Percentiles rank a stretch among this genome's conserved stretches.
These are phyloP conservation scores for Oophaga sylvatica DNA, from an alignment of 2,797 vertebrate genomes.

Conservation along the genomic window DNA sequence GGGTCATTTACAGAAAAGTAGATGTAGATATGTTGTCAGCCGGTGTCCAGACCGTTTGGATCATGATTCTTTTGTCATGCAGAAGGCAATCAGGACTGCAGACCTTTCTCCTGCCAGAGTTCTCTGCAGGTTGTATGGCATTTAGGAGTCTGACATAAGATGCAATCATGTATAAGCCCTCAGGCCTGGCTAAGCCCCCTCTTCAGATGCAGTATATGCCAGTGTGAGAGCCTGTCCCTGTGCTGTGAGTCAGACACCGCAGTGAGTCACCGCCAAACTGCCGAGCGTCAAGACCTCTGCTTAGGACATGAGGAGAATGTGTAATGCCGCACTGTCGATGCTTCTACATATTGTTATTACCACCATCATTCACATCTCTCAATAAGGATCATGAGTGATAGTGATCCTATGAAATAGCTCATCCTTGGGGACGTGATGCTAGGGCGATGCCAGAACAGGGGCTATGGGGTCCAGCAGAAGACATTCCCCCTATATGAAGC, in stretches of 20 bases:
- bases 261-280: constrained; percentile 28
- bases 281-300: constrained; percentile 20
- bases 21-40: background rate
- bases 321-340: background rate
- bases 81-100: background rate
- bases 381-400: too few species aligned
- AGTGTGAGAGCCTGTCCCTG: constrained; percentile 9
- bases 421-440: too few species aligned
- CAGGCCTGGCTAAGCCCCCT: background rate
- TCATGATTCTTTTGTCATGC: background rate
- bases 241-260: constrained; percentile 41
- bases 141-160: background rate
- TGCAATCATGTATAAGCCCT: background rate
- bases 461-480: too few species aligned
- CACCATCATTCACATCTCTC: background rate
- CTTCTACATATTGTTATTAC: background rate
- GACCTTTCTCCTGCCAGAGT: background rate
- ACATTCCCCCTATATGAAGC: too few species aligned
- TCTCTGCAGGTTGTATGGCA: background rate
- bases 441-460: too few species aligned
- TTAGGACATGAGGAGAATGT: constrained; percentile 36
- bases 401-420: background rate
- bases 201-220: background rate
- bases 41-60: background rate
- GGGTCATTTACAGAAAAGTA: background rate